phyloP scores from a whole-genome alignment of 2,797 vertebrate species.

The Sebastes minor region DNA sequence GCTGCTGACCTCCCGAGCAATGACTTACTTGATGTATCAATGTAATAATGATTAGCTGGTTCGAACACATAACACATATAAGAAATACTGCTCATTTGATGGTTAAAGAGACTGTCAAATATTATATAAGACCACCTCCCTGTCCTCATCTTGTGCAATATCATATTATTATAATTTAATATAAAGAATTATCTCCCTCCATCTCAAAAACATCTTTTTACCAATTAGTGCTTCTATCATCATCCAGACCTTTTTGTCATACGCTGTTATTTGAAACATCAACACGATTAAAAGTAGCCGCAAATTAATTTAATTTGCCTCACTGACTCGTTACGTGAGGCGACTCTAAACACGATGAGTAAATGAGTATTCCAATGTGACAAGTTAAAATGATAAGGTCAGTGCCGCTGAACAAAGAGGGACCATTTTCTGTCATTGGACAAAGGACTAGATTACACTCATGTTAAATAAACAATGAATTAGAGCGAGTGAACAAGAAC shows the following conservation, averaged over 20 bases:
- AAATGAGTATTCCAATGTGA: constrained; percentile 71
- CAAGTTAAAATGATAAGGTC: constrained; percentile 76
- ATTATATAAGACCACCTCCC: not conserved
- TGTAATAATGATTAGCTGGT: constrained; percentile 3
- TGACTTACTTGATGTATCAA: constrained; percentile 4
- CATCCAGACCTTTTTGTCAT: constrained; percentile 36
- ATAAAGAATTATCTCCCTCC: not conserved
- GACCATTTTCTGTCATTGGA: constrained; percentile 54
- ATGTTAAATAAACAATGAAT: constrained; percentile 72
- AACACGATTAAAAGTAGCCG: constrained; percentile 67
- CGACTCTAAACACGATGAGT: constrained; percentile 63
- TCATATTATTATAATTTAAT: constrained; percentile 10
- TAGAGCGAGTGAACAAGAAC: constrained; percentile 52
- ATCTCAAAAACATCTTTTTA: constrained; percentile 12
- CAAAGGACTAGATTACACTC: constrained; percentile 59
- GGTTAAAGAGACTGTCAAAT: not conserved
- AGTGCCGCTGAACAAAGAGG: constrained; percentile 60
- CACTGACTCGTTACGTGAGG: constrained; percentile 83
- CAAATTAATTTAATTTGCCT: constrained; percentile 87
- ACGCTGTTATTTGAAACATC: constrained; percentile 56
- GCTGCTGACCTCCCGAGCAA: not conserved
- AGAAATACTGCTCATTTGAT: not conserved
- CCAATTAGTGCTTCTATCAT: constrained; percentile 51
- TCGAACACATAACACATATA: constrained; percentile 6
- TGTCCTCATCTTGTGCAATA: not conserved